A percentile compares a stretch with the other conserved stretches of the same genome.
Evolutionary conservation across 2,113 vertebrate species (phyloP).

Genomic region (Apteryx mantelli): DNA sequence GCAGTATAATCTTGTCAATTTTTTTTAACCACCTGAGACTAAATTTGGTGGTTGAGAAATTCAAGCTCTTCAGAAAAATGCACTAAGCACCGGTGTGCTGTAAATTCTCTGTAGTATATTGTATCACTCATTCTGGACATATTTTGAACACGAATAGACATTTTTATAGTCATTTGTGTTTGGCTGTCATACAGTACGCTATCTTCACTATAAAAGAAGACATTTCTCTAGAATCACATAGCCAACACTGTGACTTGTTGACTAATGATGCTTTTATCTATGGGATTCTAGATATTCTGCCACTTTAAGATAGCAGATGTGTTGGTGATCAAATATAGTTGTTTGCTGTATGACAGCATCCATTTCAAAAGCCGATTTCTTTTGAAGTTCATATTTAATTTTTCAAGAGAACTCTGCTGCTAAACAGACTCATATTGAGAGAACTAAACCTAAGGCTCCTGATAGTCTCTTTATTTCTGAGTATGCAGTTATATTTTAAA

Average conservation of each 20-base stretch:
- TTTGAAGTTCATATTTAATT: background rate
- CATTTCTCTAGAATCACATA: background rate
- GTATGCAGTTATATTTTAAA: background rate
- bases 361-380: background rate
- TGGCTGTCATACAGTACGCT: background rate
- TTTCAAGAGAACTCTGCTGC: background rate
- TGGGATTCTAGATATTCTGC: background rate
- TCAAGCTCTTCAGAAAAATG: background rate
- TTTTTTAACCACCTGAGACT: background rate
- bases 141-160: background rate
- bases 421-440: background rate
- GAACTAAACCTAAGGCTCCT: background rate
- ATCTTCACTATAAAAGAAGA: background rate
- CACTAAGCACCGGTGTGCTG: background rate
- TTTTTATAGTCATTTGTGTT: background rate
- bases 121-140: background rate
- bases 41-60: background rate
- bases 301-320: background rate
- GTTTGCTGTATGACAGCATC: background rate
- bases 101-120: background rate
- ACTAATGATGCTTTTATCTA: background rate
- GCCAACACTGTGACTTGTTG: background rate
- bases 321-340: background rate
- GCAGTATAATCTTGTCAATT: background rate
- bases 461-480: background rate